Conservation (phyloP, 2,113 vertebrate genomes). For the Leucopsar rothschildi region DNA sequence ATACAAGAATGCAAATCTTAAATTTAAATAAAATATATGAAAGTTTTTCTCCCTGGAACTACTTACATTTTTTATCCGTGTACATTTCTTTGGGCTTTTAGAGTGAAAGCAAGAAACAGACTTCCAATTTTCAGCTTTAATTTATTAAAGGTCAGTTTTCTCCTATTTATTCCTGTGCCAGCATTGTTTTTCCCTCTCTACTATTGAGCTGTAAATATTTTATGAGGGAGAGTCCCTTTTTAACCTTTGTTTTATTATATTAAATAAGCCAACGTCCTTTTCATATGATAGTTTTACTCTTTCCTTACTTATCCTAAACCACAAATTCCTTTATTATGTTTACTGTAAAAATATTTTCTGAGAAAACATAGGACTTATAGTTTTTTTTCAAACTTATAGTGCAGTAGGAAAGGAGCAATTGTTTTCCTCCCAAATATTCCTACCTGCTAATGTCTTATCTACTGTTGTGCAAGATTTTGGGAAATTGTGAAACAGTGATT, state of each 20-base stretch:
- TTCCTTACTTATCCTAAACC: background rate
- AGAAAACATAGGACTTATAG: background rate
- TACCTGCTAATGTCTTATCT: background rate
- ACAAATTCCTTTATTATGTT: background rate
- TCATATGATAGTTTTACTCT: background rate
- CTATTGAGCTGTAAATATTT: background rate
- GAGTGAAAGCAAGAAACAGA: background rate
- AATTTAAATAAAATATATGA: background rate
- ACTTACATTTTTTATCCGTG: background rate
- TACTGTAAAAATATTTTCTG: background rate
- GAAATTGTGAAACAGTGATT: background rate
- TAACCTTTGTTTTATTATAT: background rate
- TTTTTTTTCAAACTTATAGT: background rate
- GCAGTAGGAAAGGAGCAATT: background rate
- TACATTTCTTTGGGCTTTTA: background rate
- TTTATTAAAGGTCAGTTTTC: constrained; percentile 5
- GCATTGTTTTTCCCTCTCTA: background rate
- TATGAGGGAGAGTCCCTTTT: background rate
- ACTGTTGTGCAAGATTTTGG: background rate
- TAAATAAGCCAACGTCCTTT: background rate
- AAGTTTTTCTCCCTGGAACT: background rate
- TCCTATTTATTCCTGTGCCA: constrained; percentile 12
- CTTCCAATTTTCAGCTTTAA: background rate
- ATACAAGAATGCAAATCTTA: background rate
- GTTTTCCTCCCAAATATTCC: background rate